phyloP scores from a whole-genome alignment of 2,113 vertebrate species.

The Alligator sinensis region DNA sequence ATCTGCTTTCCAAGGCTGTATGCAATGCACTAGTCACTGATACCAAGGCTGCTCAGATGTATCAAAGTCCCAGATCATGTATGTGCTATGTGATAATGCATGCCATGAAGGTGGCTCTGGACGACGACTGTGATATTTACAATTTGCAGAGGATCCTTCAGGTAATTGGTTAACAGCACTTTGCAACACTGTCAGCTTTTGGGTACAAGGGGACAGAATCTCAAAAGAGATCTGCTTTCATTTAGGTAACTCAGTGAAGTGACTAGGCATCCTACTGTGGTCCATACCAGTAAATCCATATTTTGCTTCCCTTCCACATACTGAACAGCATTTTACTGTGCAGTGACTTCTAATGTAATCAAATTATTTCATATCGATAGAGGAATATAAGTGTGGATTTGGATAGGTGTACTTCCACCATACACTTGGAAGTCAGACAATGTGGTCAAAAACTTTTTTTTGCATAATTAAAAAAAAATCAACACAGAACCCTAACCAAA shows the following conservation, averaged over 20 bases:
- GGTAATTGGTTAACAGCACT: conserved; percentile 69
- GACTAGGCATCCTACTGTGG: neutral
- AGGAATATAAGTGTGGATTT: neutral
- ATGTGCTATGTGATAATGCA: conserved; percentile 87
- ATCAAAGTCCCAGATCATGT: conserved; percentile 72
- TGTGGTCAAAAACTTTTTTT: neutral
- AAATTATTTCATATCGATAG: neutral
- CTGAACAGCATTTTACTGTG: neutral
- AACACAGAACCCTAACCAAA: neutral
- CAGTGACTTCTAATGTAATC: neutral
- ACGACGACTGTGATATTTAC: conserved; percentile 72
- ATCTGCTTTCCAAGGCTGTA: conserved; percentile 85
- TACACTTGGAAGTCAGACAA: neutral
- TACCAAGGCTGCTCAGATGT: conserved; percentile 74
- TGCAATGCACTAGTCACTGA: conserved; percentile 80
- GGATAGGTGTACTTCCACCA: neutral
- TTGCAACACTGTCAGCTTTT: neutral
- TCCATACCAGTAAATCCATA: neutral
- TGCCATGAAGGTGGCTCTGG: conserved; percentile 85
- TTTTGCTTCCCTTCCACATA: neutral
- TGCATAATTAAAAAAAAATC: neutral
- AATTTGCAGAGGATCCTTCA: conserved; percentile 81
- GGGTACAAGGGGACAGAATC: neutral
- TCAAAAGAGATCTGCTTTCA: neutral
- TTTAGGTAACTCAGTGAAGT: neutral